Evolutionary conservation across 2,888 invertebrate species (phyloP).

Genomic region (Kryphioiulus occultus): DNA sequence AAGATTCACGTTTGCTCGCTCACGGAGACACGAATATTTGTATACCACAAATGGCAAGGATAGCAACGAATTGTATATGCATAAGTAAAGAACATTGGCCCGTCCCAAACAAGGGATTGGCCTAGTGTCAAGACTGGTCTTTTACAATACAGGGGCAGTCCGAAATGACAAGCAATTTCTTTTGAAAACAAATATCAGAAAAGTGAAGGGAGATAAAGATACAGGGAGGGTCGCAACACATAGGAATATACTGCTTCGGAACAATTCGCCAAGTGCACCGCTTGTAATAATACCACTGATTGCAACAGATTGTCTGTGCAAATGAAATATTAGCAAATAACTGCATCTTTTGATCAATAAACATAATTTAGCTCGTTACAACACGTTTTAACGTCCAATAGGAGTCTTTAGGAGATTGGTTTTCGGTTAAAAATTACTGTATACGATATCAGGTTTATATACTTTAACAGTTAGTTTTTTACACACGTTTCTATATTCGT

Average conservation of each 20-base stretch:
- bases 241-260: not conserved
- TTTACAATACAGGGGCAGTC: not conserved
- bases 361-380: too few species aligned
- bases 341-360: too few species aligned
- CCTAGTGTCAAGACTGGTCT: slow-evolving; percentile 23
- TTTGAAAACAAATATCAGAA: not conserved
- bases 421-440: too few species aligned
- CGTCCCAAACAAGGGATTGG: slow-evolving; percentile 23
- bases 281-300: not conserved
- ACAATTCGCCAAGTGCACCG: not conserved
- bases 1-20: slow-evolving; percentile 17
- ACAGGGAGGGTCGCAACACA: not conserved
- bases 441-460: too few species aligned
- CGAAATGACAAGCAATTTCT: slow-evolving; percentile 9
- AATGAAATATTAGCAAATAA: not conserved
- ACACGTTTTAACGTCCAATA: too few species aligned
- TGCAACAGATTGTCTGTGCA: not conserved
- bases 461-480: too few species aligned
- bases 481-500: too few species aligned
- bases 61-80: slow-evolving; percentile 15
- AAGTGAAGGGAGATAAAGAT: slow-evolving; percentile 7
- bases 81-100: slow-evolving; percentile 23
- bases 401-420: too few species aligned
- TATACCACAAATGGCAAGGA: slow-evolving; percentile 17
- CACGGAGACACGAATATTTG: slow-evolving; percentile 6